A percentile compares a stretch with the other conserved stretches of the same genome.
These are phyloP conservation scores for Leptinotarsa juncta DNA, from an alignment of 2,888 invertebrate species.

Conservation along the genomic window DNA sequence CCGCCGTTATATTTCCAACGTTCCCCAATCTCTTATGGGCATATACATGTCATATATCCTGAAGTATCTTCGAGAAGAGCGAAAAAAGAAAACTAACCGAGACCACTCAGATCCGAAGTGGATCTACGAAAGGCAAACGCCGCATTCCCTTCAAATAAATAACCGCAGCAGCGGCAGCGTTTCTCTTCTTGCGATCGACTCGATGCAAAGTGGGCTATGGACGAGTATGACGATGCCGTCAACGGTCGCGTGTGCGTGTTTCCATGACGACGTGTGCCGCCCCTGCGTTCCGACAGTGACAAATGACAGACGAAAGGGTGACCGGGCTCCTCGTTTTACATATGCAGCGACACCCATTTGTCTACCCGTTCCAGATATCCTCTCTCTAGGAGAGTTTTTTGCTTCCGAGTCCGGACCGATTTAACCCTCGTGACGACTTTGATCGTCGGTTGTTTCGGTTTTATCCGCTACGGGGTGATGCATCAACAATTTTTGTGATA, in stretches of 20 bases:
- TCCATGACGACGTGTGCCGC: constrained; percentile 62
- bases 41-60: not conserved
- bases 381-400: constrained; percentile 44
- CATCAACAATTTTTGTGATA: not conserved
- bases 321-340: constrained; percentile 67
- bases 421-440: constrained; percentile 47
- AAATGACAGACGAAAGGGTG: constrained; percentile 68
- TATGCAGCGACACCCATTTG: constrained; percentile 68
- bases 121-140: constrained; percentile 13
- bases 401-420: constrained; percentile 36
- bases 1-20: not conserved
- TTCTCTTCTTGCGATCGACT: constrained; percentile 2
- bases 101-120: constrained; percentile 9
- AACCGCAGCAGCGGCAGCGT: constrained; percentile 20
- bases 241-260: constrained; percentile 57
- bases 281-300: constrained; percentile 65
- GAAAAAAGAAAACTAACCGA: constrained; percentile 14
- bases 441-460: constrained; percentile 43
- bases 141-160: constrained; percentile 22
- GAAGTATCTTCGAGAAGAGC: not conserved
- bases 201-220: constrained; percentile 42
- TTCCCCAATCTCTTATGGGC: not conserved
- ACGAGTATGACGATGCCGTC: constrained; percentile 50
- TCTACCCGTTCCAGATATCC: constrained; percentile 59
- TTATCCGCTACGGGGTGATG: constrained; percentile 33